phyloP scores from a whole-genome alignment of 1,140 invertebrate genomes.

The Oscheius sp. region DNA sequence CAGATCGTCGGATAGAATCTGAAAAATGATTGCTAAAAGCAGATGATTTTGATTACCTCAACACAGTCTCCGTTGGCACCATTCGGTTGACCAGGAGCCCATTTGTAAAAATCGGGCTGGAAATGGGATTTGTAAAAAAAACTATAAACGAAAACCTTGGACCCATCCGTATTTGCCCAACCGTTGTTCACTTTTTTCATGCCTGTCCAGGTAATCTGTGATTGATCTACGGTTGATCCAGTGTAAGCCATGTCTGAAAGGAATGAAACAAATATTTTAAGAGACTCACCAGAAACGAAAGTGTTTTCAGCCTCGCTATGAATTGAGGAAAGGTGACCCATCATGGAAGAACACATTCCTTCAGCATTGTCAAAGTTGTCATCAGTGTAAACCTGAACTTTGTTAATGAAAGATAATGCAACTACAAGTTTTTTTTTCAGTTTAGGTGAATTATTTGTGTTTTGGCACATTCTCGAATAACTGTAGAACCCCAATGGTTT shows the following conservation, averaged over 20 bases:
- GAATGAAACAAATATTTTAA: background rate
- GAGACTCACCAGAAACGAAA: background rate
- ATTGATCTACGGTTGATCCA: background rate
- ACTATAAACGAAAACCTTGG: background rate
- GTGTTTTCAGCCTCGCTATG: constrained; percentile 13
- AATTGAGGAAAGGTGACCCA: background rate
- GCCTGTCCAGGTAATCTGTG: background rate
- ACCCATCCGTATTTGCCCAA: constrained; percentile 9
- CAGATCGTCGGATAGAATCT: constrained; percentile 13
- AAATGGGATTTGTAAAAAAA: too few species aligned
- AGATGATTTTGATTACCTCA: constrained; percentile 1
- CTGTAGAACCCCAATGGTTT: too few species aligned
- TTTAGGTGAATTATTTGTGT: too few species aligned
- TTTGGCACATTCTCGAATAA: too few species aligned
- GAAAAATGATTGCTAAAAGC: background rate
- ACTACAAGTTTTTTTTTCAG: too few species aligned
- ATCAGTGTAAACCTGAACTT: constrained; percentile 1
- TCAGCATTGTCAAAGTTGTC: constrained; percentile 12
- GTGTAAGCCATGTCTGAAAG: constrained; percentile 2
- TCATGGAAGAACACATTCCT: background rate
- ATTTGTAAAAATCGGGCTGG: constrained; percentile 4
- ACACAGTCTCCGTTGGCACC: constrained; percentile 6
- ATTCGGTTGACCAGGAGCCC: background rate
- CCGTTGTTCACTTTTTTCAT: background rate
- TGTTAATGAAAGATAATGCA: too few species aligned